Conservation (phyloP, 2,888 invertebrate species). For the Ptychoptera albimana region DNA sequence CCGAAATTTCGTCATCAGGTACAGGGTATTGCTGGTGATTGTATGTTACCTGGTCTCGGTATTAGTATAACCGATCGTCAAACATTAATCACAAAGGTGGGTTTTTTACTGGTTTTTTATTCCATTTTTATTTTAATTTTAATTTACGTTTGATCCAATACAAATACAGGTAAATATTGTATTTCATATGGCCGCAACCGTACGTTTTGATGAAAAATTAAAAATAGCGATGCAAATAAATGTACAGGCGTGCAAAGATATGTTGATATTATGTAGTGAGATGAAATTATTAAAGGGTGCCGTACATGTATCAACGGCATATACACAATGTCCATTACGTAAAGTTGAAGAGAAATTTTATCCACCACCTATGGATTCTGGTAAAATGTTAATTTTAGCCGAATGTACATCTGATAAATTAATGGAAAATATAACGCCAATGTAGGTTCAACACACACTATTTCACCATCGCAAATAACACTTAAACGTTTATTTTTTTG, state of each 20-base stretch:
- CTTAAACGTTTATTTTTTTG: background rate
- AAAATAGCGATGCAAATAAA: constrained; percentile 58
- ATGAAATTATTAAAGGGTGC: constrained; percentile 36
- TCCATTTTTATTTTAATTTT: too few species aligned
- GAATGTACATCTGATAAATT: constrained; percentile 36
- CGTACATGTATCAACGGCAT: constrained; percentile 43
- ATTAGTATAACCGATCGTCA: constrained; percentile 31
- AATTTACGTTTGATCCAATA: background rate
- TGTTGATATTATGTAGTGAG: constrained; percentile 46
- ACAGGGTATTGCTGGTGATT: constrained; percentile 37
- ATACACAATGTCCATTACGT: constrained; percentile 34
- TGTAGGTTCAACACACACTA: constrained; percentile 19
- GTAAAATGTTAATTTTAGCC: constrained; percentile 34
- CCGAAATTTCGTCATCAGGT: constrained; percentile 41
- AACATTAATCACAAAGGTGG: constrained; percentile 32
- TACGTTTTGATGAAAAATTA: constrained; percentile 57
- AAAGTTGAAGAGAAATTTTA: constrained; percentile 39
- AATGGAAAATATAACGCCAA: constrained; percentile 35
- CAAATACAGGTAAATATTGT: constrained; percentile 29
- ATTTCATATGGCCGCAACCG: constrained; percentile 41
- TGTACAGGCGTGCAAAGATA: constrained; percentile 47
- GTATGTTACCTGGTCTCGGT: constrained; percentile 34
- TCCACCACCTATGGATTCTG: constrained; percentile 33
- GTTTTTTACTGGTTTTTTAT: too few species aligned
- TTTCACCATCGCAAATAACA: background rate